phyloP scores from a whole-genome alignment of 2,888 invertebrate genomes.

The Amblyjoppa fuscipennis region DNA sequence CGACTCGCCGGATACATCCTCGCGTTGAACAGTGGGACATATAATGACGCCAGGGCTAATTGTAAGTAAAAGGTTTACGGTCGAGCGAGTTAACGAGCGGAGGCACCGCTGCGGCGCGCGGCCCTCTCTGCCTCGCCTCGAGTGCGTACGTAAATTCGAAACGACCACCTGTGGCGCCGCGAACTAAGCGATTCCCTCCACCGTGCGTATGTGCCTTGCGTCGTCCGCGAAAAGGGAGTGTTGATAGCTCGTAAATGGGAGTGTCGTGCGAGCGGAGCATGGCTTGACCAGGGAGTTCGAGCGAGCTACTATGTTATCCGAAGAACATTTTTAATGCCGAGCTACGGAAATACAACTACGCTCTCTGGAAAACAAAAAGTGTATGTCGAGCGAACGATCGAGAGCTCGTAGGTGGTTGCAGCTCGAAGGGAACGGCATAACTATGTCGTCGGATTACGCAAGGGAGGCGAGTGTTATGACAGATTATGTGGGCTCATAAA shows the following conservation, averaged over 20 bases:
- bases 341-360: neutral
- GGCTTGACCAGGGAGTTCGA: constrained; percentile 40
- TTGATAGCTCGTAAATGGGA: constrained; percentile 65
- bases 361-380: constrained; percentile 1
- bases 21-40: constrained; percentile 51
- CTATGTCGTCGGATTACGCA: constrained; percentile 78
- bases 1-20: constrained; percentile 11
- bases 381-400: neutral
- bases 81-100: constrained; percentile 70
- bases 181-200: constrained; percentile 28
- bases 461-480: constrained; percentile 75
- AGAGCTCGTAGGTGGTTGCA: constrained; percentile 22
- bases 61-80: constrained; percentile 70
- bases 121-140: constrained; percentile 25
- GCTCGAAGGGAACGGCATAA: constrained; percentile 66
- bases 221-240: constrained; percentile 59
- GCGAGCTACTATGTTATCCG: constrained; percentile 43
- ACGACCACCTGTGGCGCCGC: constrained; percentile 66
- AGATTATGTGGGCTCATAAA: constrained; percentile 75
- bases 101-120: constrained; percentile 46
- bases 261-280: neutral
- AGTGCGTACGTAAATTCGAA: constrained; percentile 62
- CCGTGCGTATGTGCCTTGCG: constrained; percentile 2
- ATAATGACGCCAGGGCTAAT: constrained; percentile 69
- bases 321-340: neutral